phyloP scores from a whole-genome alignment of 2,797 vertebrate species.

The Rhadinocentrus ornatus region DNA sequence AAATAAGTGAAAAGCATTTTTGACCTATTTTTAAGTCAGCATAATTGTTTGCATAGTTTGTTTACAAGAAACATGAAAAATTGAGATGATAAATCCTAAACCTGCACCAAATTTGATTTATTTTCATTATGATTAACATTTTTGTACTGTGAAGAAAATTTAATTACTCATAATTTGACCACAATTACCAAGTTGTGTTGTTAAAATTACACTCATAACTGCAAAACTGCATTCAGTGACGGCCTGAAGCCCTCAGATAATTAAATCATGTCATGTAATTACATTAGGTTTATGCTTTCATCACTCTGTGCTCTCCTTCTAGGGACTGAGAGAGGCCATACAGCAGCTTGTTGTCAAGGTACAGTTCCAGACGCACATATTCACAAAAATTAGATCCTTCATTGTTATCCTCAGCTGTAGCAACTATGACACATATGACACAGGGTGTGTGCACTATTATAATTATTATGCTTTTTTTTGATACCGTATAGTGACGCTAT shows the following conservation, averaged over 20 bases:
- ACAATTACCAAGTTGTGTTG: background rate
- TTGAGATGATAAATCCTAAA: background rate
- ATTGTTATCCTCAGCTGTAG: background rate
- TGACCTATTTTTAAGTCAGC: background rate
- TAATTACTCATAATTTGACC: background rate
- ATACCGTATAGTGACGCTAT: conserved; percentile 64
- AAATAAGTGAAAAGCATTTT: background rate
- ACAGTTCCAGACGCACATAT: conserved; percentile 24
- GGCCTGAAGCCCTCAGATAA: conserved; percentile 22
- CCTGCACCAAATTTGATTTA: background rate
- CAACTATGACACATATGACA: background rate
- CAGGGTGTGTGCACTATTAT: background rate
- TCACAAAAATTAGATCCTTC: background rate
- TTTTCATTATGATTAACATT: background rate
- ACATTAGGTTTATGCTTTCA: conserved; percentile 51
- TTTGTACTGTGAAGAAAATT: background rate
- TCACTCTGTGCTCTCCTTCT: conserved; percentile 48
- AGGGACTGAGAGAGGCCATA: conserved; percentile 86
- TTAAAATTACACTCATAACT: background rate
- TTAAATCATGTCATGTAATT: conserved; percentile 57
- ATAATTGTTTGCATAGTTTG: background rate
- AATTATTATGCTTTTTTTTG: conserved; percentile 22
- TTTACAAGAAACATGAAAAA: background rate
- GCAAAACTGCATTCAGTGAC: conserved; percentile 24
- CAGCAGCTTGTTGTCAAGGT: conserved; percentile 83